Evolutionary conservation across 2,113 vertebrate species (phyloP).

Genomic region (Tringa solitaria): DNA sequence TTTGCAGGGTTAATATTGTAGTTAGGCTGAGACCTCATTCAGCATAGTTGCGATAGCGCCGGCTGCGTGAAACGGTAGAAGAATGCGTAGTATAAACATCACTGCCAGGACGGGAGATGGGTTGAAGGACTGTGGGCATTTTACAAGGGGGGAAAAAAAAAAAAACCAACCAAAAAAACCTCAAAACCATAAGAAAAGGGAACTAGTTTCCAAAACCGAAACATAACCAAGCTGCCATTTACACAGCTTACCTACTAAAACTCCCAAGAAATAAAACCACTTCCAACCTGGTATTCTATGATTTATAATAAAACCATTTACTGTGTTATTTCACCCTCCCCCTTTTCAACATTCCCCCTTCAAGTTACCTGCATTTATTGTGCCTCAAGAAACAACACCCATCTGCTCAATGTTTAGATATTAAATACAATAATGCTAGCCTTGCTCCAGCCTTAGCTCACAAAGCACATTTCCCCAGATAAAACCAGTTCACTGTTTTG

Average conservation of each 20-base stretch:
- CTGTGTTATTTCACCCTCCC: not conserved
- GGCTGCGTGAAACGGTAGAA: slow-evolving; percentile 13
- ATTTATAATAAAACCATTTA: not conserved
- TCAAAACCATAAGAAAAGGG: not conserved
- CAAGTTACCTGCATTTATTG: not conserved
- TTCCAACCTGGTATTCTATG: not conserved
- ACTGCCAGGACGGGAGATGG: slow-evolving; percentile 26
- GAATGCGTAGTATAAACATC: slow-evolving; percentile 27
- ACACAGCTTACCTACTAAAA: not conserved
- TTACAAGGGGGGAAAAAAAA: not conserved
- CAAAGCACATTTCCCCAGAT: not conserved
- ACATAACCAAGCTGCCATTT: not conserved
- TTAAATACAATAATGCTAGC: not conserved
- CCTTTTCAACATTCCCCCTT: not conserved
- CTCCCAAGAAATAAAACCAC: not conserved
- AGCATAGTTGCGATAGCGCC: slow-evolving; percentile 8
- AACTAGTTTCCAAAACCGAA: not conserved
- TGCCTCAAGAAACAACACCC: not conserved
- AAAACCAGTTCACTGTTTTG: not conserved
- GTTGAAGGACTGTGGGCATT: not conserved
- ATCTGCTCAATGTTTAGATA: not conserved
- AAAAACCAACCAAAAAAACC: not conserved
- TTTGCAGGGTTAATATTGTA: slow-evolving; percentile 74
- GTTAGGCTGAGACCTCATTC: slow-evolving; percentile 72
- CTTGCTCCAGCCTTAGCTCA: not conserved